phyloP scores from a whole-genome alignment of 2,113 vertebrate species.

The Bos taurus region DNA sequence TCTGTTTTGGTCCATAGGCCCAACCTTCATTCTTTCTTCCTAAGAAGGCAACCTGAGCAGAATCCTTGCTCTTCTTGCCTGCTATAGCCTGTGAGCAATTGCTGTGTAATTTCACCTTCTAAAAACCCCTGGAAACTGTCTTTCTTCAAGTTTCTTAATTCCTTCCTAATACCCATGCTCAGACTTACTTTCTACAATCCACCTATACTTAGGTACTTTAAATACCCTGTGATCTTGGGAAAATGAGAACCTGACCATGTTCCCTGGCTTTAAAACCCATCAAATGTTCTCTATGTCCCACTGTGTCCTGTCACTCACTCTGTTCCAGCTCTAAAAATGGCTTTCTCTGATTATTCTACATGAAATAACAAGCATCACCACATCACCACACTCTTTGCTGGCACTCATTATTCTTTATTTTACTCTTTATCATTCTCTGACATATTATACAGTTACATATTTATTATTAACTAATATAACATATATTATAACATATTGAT shows the following conservation, averaged over 20 bases:
- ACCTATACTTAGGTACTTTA: background rate
- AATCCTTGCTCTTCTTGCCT: background rate
- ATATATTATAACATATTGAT: background rate
- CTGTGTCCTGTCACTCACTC: background rate
- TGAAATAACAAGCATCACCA: background rate
- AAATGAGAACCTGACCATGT: background rate
- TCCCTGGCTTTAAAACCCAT: background rate
- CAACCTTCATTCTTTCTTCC: background rate
- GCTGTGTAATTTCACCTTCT: background rate
- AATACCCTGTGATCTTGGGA: background rate
- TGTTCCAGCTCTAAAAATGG: background rate
- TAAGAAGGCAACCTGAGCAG: background rate
- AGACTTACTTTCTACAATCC: background rate
- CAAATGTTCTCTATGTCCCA: background rate
- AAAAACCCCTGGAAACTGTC: background rate
- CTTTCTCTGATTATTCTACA: background rate
- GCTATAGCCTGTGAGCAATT: background rate
- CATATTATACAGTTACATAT: background rate
- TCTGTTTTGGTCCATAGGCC: background rate
- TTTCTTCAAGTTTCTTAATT: background rate
- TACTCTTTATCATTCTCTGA: background rate
- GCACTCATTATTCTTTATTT: background rate
- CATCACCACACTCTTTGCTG: background rate
- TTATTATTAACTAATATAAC: background rate
- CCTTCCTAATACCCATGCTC: background rate